Percentiles rank a stretch among this genome's conserved stretches.
phyloP scores from a whole-genome alignment of 1,140 invertebrate species.

The Dendroctonus ponderosae region DNA sequence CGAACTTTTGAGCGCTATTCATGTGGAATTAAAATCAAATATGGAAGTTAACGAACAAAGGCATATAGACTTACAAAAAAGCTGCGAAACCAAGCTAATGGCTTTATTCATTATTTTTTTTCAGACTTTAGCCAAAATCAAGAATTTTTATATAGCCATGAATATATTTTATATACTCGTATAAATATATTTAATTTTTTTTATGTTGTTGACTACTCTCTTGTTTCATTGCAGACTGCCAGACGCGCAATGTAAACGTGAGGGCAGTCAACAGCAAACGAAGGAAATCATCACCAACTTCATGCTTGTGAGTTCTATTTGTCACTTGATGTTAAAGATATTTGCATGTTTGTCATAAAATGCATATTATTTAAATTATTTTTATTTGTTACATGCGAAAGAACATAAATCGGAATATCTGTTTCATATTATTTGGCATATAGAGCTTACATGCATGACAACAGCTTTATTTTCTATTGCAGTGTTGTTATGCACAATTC shows the following conservation, averaged over 20 bases:
- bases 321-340: slow-evolving; percentile 56
- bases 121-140: no score
- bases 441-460: slow-evolving; percentile 28
- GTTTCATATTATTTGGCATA: not conserved
- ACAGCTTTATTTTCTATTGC: slow-evolving; percentile 1
- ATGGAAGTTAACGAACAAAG: not conserved
- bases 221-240: slow-evolving; percentile 69
- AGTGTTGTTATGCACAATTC: no score
- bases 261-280: slow-evolving; percentile 71
- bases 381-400: not conserved
- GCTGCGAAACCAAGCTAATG: not conserved
- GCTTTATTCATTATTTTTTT: no score
- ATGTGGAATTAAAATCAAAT: not conserved
- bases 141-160: no score
- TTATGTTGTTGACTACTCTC: slow-evolving; percentile 53
- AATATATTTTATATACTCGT: no score
- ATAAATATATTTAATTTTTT: slow-evolving; percentile 40
- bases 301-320: slow-evolving; percentile 65
- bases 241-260: slow-evolving; percentile 73
- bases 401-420: no score
- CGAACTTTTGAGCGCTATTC: not conserved
- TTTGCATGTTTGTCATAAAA: slow-evolving; percentile 19
- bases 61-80: not conserved
- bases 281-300: slow-evolving; percentile 67
- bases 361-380: not conserved